phyloP scores from a whole-genome alignment of 2,113 vertebrate species.

The Electrona antarctica region DNA sequence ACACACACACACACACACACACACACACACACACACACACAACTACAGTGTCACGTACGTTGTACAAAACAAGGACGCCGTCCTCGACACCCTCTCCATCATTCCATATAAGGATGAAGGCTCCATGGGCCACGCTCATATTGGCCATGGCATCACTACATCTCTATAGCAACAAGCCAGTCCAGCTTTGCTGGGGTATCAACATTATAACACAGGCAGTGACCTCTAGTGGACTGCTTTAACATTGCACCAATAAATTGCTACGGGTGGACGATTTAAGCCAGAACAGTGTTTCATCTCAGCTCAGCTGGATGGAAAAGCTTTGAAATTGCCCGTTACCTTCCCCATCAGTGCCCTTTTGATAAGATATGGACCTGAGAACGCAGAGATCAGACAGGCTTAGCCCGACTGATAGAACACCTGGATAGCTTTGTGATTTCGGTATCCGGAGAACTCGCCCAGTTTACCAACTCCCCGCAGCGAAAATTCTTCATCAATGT shows the following conservation, averaged over 20 bases:
- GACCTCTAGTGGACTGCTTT: conserved; percentile 62
- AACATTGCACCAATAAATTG: conserved; percentile 3
- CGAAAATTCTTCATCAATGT: too few relatives aligned
- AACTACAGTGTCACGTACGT: too few relatives aligned
- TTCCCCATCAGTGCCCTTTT: not conserved
- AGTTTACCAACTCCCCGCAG: too few relatives aligned
- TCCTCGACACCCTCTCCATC: conserved; percentile 8
- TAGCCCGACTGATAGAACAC: not conserved
- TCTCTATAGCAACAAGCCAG: conserved; percentile 65
- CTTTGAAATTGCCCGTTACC: not conserved
- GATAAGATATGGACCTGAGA: not conserved
- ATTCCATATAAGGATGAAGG: conserved; percentile 62
- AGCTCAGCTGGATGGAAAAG: not conserved
- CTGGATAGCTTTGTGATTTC: too few relatives aligned
- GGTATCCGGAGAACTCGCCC: too few relatives aligned
- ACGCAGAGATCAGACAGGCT: not conserved
- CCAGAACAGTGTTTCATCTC: not conserved
- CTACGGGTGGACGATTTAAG: not conserved
- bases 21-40: too few relatives aligned
- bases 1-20: too few relatives aligned
- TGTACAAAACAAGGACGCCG: conserved; percentile 21
- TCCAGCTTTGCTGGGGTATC: conserved; percentile 11
- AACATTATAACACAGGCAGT: conserved; percentile 27
- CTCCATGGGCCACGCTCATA: conserved; percentile 26
- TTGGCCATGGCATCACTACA: conserved; percentile 55